Percentiles rank a stretch among this genome's conserved stretches.
Evolutionary conservation across 2,888 invertebrate genomes (phyloP).

Genomic region (Cacoxenus indagator): DNA sequence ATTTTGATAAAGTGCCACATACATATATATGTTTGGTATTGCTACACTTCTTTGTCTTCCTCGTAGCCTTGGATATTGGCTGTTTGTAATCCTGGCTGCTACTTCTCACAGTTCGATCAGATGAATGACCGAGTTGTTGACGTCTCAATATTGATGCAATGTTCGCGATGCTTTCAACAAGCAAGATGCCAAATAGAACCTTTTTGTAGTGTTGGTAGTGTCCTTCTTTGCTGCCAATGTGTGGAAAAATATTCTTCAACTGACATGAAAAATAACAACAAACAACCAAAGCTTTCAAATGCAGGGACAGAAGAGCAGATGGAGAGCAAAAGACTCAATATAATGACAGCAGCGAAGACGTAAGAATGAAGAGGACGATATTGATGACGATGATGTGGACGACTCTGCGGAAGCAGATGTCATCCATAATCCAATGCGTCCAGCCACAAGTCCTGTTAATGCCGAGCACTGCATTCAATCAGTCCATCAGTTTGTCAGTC

Average conservation of each 20-base stretch:
- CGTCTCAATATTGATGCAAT: constrained; percentile 65
- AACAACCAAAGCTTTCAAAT: constrained; percentile 54
- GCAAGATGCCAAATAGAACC: constrained; percentile 12
- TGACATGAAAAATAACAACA: constrained; percentile 64
- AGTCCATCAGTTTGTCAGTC: background rate
- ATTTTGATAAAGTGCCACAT: too few relatives aligned
- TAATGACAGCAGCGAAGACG: constrained; percentile 20
- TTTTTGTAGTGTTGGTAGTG: constrained; percentile 45
- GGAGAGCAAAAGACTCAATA: constrained; percentile 39
- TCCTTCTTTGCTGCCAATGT: constrained; percentile 45
- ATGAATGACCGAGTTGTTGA: constrained; percentile 51
- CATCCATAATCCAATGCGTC: constrained; percentile 53
- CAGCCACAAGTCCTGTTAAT: constrained; percentile 47
- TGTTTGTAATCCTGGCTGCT: constrained; percentile 23
- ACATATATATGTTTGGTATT: constrained; percentile 14
- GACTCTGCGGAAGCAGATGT: constrained; percentile 39
- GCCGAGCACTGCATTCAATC: constrained; percentile 23
- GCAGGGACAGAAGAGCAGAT: constrained; percentile 41
- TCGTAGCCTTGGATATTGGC: constrained; percentile 43
- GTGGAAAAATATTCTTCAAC: too few relatives aligned
- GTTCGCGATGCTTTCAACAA: constrained; percentile 39
- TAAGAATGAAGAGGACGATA: constrained; percentile 10
- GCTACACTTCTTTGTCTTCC: constrained; percentile 21
- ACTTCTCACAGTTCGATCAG: constrained; percentile 46
- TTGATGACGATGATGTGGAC: background rate